A percentile compares a stretch with the other conserved stretches of the same genome.
Evolutionary conservation across 2,797 vertebrate species (phyloP).

Genomic region (Denticeps clupeoides): DNA sequence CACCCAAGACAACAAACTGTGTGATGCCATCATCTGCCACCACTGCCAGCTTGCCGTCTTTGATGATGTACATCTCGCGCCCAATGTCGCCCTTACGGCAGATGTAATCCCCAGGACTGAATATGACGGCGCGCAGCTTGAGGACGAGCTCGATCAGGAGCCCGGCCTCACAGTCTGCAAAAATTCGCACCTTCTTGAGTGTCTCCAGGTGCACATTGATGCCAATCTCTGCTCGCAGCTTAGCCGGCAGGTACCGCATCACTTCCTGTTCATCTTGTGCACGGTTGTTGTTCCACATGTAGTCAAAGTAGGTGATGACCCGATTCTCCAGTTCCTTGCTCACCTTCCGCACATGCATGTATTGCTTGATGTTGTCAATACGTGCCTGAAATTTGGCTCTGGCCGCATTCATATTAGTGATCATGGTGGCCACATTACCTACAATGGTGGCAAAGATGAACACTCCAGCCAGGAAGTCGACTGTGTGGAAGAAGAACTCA

Average conservation of each 20-base stretch:
- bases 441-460: conserved; percentile 96
- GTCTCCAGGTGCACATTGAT: conserved; percentile 95
- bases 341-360: conserved; percentile 91
- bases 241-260: conserved; percentile 86
- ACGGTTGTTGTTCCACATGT: conserved; percentile 91
- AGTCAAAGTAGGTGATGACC: conserved; percentile 96
- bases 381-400: conserved; percentile 85
- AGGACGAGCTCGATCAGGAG: conserved; percentile 86
- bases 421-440: conserved; percentile 96
- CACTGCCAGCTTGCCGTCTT: conserved; percentile 91
- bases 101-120: conserved; percentile 93
- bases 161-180: conserved; percentile 91
- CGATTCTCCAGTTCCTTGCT: conserved; percentile 85
- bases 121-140: conserved; percentile 84
- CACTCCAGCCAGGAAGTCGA: conserved; percentile 89
- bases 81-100: conserved; percentile 97
- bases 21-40: conserved; percentile 92
- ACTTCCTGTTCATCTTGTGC: conserved; percentile 87
- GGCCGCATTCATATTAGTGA: conserved; percentile 96
- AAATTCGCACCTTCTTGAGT: conserved; percentile 87
- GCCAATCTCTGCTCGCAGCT: conserved; percentile 87
- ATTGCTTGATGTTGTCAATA: conserved; percentile 95
- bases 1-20: conserved; percentile 86
- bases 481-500: conserved; percentile 85
- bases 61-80: conserved; percentile 98